A percentile compares a stretch with the other conserved stretches of the same genome.
phyloP scores from a whole-genome alignment of 1,140 invertebrate genomes.

The Calliopsis andreniformis region DNA sequence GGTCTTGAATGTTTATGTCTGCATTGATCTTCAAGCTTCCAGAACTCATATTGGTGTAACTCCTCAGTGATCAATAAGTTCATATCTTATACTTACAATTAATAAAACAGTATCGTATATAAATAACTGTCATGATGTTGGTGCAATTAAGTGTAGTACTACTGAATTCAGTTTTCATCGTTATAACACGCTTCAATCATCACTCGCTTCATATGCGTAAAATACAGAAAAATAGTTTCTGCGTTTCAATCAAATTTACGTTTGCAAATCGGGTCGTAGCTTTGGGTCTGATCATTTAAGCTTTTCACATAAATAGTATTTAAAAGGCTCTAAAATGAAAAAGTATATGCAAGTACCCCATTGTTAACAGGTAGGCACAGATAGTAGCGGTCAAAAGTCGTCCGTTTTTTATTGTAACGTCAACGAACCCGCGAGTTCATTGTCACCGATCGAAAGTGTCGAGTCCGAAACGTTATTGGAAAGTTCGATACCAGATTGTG shows the following conservation, averaged over 20 bases:
- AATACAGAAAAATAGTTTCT: too few species aligned
- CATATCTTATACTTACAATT: too few species aligned
- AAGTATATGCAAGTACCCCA: conserved; percentile 76
- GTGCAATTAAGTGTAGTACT: neutral
- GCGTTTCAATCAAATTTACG: neutral
- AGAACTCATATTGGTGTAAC: too few species aligned
- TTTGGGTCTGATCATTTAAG: neutral
- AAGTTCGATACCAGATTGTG: conserved; percentile 16
- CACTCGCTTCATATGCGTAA: neutral
- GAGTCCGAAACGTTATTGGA: conserved; percentile 64
- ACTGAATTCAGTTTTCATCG: neutral
- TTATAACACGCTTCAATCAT: neutral
- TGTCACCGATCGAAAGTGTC: conserved; percentile 75
- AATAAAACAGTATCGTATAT: too few species aligned
- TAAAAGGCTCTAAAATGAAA: neutral
- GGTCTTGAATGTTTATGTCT: too few species aligned
- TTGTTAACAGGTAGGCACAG: conserved; percentile 65
- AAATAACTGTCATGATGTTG: too few species aligned
- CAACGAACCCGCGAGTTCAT: conserved; percentile 70
- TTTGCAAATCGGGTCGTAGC: neutral
- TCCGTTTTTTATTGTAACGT: conserved; percentile 81
- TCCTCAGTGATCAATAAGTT: too few species aligned
- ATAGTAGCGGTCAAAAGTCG: conserved; percentile 72
- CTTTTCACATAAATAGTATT: neutral
- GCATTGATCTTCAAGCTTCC: too few species aligned